Evolutionary conservation across 2,113 vertebrate genomes (phyloP).

Genomic region (Addax nasomaculatus): DNA sequence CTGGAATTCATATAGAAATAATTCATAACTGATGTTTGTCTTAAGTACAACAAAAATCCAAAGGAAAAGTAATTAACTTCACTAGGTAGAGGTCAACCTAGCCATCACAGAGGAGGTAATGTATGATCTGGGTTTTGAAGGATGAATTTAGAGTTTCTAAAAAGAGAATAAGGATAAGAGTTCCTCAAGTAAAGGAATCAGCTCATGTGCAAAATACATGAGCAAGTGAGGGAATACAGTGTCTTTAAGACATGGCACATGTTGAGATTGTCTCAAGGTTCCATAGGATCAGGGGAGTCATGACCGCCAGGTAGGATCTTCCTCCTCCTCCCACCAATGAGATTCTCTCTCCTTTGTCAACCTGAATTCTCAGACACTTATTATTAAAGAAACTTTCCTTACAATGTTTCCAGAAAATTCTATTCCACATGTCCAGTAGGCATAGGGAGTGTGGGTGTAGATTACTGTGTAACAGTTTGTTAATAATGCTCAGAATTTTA

Average conservation of each 20-base stretch:
- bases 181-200: neutral
- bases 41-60: neutral
- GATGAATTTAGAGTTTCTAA: neutral
- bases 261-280: no score
- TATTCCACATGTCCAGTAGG: neutral
- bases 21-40: neutral
- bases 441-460: neutral
- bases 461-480: neutral
- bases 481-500: neutral
- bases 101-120: neutral
- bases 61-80: neutral
- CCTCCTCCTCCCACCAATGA: neutral
- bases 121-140: neutral
- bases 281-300: neutral
- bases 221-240: neutral
- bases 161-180: neutral
- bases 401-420: neutral
- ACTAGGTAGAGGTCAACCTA: neutral
- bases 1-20: neutral
- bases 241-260: neutral
- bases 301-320: neutral
- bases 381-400: neutral
- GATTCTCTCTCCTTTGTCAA: neutral
- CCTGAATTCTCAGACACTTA: neutral
- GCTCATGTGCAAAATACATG: neutral